A percentile compares a stretch with the other conserved stretches of the same genome.
These are phyloP conservation scores for Theonella swinhoei DNA, from an alignment of 37 sponge, comb jelly and placozoan genomes.

Conservation along the genomic window DNA sequence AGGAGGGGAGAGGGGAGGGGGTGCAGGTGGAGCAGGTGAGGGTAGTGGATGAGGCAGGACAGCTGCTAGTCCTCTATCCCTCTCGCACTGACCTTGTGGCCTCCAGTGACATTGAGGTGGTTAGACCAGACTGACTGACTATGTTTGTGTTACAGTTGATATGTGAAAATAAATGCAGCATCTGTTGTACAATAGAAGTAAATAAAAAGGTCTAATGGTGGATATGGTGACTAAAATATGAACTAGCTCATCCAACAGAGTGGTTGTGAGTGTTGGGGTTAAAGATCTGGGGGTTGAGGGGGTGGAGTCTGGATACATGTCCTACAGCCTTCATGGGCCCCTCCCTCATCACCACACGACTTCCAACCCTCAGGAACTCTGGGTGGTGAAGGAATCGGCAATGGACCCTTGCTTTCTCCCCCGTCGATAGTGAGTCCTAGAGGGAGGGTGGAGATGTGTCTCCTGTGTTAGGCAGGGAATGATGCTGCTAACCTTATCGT, in stretches of 20 bases:
- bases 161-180: neutral
- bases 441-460: neutral
- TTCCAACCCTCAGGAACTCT: conserved; percentile 76
- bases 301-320: conserved; percentile 55
- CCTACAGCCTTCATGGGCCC: conserved; percentile 83
- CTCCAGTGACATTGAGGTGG: neutral
- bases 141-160: neutral
- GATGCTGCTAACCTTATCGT: neutral
- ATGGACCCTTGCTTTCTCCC: conserved; percentile 44
- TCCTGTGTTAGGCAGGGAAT: neutral
- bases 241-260: no score
- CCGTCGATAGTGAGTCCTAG: conserved; percentile 50
- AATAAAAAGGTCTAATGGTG: neutral
- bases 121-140: neutral
- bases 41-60: conserved; percentile 60
- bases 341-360: conserved; percentile 75
- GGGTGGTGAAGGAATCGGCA: conserved; percentile 82
- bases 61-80: conserved; percentile 79
- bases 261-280: no score
- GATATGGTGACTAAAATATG: no score
- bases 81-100: conserved; percentile 77
- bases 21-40: conserved; percentile 82
- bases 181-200: neutral
- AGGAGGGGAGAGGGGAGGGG: conserved; percentile 3
- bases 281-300: neutral